A percentile compares a stretch with the other conserved stretches of the same genome.
Evolutionary conservation across 35 echinoderm and acorn worm species (phyloP).

Genomic region (Heliocidaris erythrogramma): DNA sequence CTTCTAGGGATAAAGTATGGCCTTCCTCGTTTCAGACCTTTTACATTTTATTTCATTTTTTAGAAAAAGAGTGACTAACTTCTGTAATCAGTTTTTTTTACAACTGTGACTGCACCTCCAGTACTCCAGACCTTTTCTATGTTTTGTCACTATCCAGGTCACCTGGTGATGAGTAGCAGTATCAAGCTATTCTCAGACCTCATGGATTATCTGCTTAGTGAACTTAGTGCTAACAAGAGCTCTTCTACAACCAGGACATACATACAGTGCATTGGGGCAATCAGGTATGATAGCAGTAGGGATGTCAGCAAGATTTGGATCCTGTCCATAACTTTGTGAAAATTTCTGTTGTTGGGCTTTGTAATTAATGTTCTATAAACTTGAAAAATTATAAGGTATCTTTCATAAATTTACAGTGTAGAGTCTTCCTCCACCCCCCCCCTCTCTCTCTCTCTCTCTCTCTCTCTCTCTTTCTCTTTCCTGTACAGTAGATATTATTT

Average conservation of each 20-base stretch:
- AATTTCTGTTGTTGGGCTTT: no score
- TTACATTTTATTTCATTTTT: no score
- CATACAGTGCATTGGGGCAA: conserved; percentile 97
- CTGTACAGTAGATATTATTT: background rate
- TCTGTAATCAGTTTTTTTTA: no score
- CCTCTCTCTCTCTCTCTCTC: no score
- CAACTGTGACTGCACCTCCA: no score
- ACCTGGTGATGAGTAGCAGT: conserved; percentile 88
- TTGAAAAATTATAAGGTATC: background rate
- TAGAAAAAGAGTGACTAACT: no score
- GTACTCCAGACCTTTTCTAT: no score
- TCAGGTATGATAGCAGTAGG: conserved; percentile 50
- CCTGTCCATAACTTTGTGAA: no score
- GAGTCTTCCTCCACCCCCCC: no score
- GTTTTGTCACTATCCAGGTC: conserved; percentile 56
- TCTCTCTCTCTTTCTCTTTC: no score
- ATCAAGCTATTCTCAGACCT: conserved; percentile 78
- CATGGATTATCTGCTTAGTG: conserved; percentile 81
- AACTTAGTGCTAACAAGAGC: conserved; percentile 78
- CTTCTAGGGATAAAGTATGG: no score
- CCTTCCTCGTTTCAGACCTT: no score
- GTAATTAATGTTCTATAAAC: background rate
- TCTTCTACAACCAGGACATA: conserved; percentile 92
- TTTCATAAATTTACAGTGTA: background rate
- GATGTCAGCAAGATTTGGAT: background rate